Evolutionary conservation across 2,888 invertebrate genomes (phyloP).

Genomic region (Coremacera marginata): DNA sequence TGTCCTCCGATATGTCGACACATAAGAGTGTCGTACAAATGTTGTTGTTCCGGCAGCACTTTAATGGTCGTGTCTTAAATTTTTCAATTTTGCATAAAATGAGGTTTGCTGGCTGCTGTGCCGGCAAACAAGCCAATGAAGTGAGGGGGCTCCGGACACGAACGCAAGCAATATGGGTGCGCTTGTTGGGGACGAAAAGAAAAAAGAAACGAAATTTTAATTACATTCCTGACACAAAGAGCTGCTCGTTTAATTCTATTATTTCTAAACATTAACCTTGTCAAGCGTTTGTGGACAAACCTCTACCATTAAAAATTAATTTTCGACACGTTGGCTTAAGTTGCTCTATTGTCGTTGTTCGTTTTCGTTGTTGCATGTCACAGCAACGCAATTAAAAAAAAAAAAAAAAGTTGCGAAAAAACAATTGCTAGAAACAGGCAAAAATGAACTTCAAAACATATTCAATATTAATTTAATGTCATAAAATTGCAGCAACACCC

Average conservation of each 20-base stretch:
- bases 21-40: neutral
- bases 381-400: neutral
- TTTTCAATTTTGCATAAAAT: neutral
- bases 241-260: constrained; percentile 62
- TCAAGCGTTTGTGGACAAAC: constrained; percentile 21
- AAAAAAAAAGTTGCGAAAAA: neutral
- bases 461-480: constrained; percentile 8
- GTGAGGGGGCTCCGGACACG: neutral
- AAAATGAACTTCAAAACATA: neutral
- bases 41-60: neutral
- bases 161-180: neutral
- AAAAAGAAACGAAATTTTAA: neutral
- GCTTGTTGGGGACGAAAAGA: neutral
- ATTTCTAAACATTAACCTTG: constrained; percentile 58
- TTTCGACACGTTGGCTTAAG: constrained; percentile 10
- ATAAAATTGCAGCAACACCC: constrained; percentile 14
- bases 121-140: neutral
- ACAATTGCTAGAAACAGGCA: neutral
- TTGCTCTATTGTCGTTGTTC: neutral
- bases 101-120: neutral
- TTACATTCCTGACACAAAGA: neutral
- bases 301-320: constrained; percentile 33
- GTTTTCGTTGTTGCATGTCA: neutral
- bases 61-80: neutral
- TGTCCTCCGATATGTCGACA: constrained; percentile 10